Evolutionary conservation across 2,888 invertebrate genomes (phyloP).

Genomic region (Neoascia interrupta): DNA sequence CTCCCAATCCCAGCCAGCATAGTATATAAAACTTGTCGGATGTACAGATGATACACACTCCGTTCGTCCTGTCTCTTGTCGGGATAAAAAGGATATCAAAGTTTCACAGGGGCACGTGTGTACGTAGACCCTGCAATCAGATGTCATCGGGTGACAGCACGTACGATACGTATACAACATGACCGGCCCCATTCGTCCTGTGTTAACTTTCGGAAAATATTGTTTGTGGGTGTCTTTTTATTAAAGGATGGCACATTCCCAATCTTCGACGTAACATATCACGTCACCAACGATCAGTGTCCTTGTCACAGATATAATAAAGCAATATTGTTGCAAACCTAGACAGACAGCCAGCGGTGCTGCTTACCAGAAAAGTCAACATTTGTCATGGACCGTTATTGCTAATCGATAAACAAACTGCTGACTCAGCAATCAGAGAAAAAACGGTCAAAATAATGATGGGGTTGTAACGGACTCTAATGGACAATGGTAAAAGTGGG

Average conservation of each 20-base stretch:
- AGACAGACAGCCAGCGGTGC: not conserved
- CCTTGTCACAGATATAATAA: constrained; percentile 11
- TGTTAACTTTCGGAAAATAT: not conserved
- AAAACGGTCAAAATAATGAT: not conserved
- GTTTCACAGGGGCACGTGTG: constrained; percentile 38
- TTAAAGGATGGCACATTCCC: not conserved
- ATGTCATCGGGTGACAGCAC: constrained; percentile 30
- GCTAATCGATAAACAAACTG: constrained; percentile 17
- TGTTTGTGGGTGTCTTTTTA: constrained; percentile 20
- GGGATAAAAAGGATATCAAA: constrained; percentile 33
- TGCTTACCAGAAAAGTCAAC: not conserved
- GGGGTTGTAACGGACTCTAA: not conserved
- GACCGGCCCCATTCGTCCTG: not conserved
- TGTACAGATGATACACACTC: constrained; percentile 5
- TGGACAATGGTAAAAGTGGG: not conserved
- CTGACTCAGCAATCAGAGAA: constrained; percentile 8
- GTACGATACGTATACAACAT: constrained; percentile 24
- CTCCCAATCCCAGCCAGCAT: not conserved
- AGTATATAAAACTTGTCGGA: constrained; percentile 10
- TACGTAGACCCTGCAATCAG: constrained; percentile 18
- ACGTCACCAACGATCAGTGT: not conserved
- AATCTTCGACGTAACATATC: not conserved
- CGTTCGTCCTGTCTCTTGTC: not conserved
- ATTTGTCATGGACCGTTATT: constrained; percentile 15
- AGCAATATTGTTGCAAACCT: not conserved